Evolutionary conservation across 2,113 vertebrate species (phyloP).

Genomic region (Seriola aureovittata): DNA sequence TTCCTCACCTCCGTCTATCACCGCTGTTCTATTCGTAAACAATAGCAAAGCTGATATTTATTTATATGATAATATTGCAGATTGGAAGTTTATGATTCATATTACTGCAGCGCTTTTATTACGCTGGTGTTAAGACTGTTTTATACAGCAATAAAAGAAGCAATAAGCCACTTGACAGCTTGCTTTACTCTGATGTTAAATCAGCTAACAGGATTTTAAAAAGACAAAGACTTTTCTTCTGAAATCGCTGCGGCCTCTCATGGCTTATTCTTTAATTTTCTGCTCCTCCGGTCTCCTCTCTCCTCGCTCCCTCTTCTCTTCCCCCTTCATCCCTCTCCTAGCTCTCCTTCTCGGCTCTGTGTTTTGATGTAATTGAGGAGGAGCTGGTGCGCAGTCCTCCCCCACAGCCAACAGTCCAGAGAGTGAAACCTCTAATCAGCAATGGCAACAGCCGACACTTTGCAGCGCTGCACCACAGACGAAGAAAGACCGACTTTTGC

Average conservation of each 20-base stretch:
- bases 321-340: slow-evolving; percentile 1
- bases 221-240: slow-evolving; percentile 43
- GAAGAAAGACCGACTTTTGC: slow-evolving; percentile 7
- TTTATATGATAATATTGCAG: background rate
- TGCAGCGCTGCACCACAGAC: slow-evolving; percentile 34
- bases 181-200: slow-evolving; percentile 55
- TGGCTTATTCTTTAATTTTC: slow-evolving; percentile 72
- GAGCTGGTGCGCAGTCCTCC: slow-evolving; percentile 28
- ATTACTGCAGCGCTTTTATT: slow-evolving; percentile 33
- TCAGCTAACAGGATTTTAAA: slow-evolving; percentile 57
- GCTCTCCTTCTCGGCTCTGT: slow-evolving; percentile 27
- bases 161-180: slow-evolving; percentile 46
- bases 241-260: slow-evolving; percentile 48
- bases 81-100: background rate
- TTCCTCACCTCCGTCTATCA: background rate
- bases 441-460: slow-evolving; percentile 65
- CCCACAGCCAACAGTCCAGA: slow-evolving; percentile 54
- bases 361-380: slow-evolving; percentile 73
- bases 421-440: slow-evolving; percentile 68
- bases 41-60: background rate
- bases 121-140: slow-evolving; percentile 14
- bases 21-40: slow-evolving; percentile 2
- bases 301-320: background rate
- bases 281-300: slow-evolving; percentile 60
- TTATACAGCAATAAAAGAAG: slow-evolving; percentile 49